Base-by-base conservation (phyloP, 2,113 vertebrate genomes). In the Speoplatyrhinus poulsoni region DNA sequence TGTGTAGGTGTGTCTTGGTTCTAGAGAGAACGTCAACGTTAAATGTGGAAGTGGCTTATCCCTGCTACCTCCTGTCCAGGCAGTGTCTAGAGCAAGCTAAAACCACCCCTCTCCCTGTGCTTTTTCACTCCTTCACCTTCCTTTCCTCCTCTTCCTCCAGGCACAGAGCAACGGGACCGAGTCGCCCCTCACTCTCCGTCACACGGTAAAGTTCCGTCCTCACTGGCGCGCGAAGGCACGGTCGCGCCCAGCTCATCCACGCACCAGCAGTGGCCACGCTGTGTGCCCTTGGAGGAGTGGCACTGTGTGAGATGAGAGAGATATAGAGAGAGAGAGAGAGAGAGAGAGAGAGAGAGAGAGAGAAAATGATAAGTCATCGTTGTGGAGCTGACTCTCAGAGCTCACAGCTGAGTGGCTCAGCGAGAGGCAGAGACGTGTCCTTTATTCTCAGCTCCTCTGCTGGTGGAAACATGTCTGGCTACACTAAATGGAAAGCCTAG, bases 241-340 rank as follows among this genome's bases (percentile, higher is more conserved):
- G 83, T 72, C 1, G 75, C 74, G 49, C 94, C 94, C 4, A 91
- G 86, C 84, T 93, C 91, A 0, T 94, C 91, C 79, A 95, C 94
- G 9, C 94, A 95, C 94, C 94, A 95, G 83, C 94, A 95, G 65
- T 91, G 89, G 65, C 94, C 93, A 11, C 94, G 91, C 81, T 91
- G 92, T 91, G 91, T 93, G 65, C 93, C 93, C 82, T 92, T 94
- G 66, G 94, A 95, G 64, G 94, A 92, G 66, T 89, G 90, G 69
- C 94, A 95, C 94, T 95, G 83, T 52, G 77, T 10, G 55, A 66
- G 62, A 80, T 62, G 70, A 70, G 65, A 69, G 76, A 77, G 79
- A 71, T 11, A 72, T 62, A 78, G 46, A 50, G 19, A 50, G 17
- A 48, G 11, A 46, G 59, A 60, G 36, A 46, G 12, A n/a, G n/a